A percentile compares a stretch with the other conserved stretches of the same genome.
These are phyloP conservation scores for Salarias fasciatus DNA, from an alignment of 2,797 vertebrate genomes.

Conservation along the genomic window DNA sequence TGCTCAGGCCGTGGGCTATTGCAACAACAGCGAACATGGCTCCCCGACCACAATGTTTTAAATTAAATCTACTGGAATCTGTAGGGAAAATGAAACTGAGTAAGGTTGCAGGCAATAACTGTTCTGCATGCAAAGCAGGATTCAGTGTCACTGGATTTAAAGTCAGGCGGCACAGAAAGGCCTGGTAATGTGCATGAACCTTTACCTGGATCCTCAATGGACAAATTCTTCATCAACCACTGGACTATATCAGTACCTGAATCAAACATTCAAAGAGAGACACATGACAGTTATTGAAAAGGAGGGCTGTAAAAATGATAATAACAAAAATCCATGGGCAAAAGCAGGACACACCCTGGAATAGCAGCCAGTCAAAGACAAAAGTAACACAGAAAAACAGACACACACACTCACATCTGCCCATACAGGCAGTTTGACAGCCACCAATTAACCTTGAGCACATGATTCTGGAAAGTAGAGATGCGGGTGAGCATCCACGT, in stretches of 20 bases:
- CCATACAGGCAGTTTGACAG: too few species aligned
- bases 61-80: slow-evolving; percentile 7
- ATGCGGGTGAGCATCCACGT: too few species aligned
- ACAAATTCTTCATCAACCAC: slow-evolving; percentile 97
- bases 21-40: slow-evolving; percentile 34
- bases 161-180: not conserved
- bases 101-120: not conserved
- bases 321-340: too few species aligned
- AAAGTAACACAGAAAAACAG: too few species aligned
- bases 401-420: too few species aligned
- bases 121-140: not conserved
- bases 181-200: not conserved
- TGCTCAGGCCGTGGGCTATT: slow-evolving; percentile 35
- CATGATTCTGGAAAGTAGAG: too few species aligned
- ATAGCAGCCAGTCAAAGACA: too few species aligned
- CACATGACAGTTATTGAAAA: not conserved
- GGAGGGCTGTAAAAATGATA: too few species aligned
- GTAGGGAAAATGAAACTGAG: too few species aligned
- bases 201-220: slow-evolving; percentile 93
- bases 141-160: not conserved
- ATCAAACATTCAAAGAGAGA: slow-evolving; percentile 38
- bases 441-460: too few species aligned
- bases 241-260: slow-evolving; percentile 95
- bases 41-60: slow-evolving; percentile 49
- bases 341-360: too few species aligned